These are phyloP conservation scores for Helostoma temminkii DNA, from an alignment of 2,797 vertebrate genomes.

Conservation along the genomic window DNA sequence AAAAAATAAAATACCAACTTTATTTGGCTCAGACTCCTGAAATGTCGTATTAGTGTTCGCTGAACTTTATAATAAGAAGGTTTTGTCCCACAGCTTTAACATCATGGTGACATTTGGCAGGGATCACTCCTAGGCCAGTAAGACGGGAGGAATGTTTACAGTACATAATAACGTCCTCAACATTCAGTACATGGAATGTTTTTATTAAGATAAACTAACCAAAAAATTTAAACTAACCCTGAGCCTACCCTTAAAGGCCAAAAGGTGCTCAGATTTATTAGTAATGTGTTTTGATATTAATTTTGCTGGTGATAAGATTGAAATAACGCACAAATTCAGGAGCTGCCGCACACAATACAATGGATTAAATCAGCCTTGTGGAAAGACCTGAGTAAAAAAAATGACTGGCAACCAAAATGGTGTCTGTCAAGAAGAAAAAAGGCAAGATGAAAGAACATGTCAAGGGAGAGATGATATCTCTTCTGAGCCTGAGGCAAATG, in stretches of 20 bases:
- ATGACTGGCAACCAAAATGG: slow-evolving; percentile 78
- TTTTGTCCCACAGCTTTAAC: no score
- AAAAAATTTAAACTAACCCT: background rate
- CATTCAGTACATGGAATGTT: background rate
- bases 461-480: slow-evolving; percentile 83
- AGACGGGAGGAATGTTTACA: background rate
- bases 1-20: background rate
- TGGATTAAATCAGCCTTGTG: slow-evolving; percentile 61
- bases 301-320: slow-evolving; percentile 43
- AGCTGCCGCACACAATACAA: slow-evolving; percentile 54
- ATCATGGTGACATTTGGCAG: no score
- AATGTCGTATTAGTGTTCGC: background rate
- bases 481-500: slow-evolving; percentile 76
- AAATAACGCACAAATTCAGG: slow-evolving; percentile 46
- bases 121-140: background rate
- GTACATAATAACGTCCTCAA: background rate
- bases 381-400: slow-evolving; percentile 58
- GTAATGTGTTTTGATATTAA: slow-evolving; percentile 19
- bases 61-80: background rate
- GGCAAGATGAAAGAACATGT: slow-evolving; percentile 83
- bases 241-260: background rate
- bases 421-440: slow-evolving; percentile 82
- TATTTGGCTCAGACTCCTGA: background rate
- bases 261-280: slow-evolving; percentile 4
- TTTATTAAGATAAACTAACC: background rate